Conservation (phyloP, 2,113 vertebrate genomes). For the Ovibos moschatus region DNA sequence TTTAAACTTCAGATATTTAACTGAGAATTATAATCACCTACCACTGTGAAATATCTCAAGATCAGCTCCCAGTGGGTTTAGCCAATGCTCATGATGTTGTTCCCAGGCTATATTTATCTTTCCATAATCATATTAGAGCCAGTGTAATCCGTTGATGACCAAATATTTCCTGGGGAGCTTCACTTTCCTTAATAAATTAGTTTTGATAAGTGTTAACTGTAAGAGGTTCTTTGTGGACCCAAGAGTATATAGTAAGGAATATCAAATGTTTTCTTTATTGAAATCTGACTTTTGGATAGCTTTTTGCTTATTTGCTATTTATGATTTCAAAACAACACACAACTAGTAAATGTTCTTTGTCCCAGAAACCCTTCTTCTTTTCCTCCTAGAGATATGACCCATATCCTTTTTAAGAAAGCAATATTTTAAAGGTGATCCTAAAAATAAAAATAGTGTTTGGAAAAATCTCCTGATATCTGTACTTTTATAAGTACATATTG, state of each 20-base stretch:
- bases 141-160: constrained; percentile 12
- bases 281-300: not conserved
- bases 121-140: not conserved
- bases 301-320: not conserved
- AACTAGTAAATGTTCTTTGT: not conserved
- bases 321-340: not conserved
- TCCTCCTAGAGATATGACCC: not conserved
- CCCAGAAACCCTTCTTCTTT: not conserved
- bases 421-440: not conserved
- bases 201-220: constrained; percentile 9
- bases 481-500: not conserved
- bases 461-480: not conserved
- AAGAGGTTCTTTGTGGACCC: not conserved
- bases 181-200: constrained; percentile 46
- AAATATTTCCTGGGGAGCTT: constrained; percentile 27
- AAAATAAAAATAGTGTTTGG: not conserved
- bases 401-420: not conserved
- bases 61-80: not conserved
- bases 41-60: not conserved
- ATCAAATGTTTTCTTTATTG: not conserved
- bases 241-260: not conserved
- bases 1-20: constrained; percentile 34
- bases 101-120: not conserved
- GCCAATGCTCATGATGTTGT: not conserved
- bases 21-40: not conserved